Evolutionary conservation across 1,140 invertebrate genomes (phyloP), one percentile per base, ranked within the genome.

Genomic region (Trichonephila clavipes): DNA sequence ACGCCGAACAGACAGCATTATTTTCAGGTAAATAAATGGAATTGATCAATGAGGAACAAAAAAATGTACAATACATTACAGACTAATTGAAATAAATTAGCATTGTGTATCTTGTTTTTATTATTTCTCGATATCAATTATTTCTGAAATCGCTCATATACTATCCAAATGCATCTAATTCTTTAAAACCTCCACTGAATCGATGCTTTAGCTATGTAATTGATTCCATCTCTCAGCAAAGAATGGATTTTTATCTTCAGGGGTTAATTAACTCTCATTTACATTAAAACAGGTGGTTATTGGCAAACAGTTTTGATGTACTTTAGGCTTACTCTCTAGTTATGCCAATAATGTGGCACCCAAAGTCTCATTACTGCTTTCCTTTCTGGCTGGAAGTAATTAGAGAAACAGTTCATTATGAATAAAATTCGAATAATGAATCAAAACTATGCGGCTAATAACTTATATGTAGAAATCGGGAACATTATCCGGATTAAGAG

Each of bases 221-320:
- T 92, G 90, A 92, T 92, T 58, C 62, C 34, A 92, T 66, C 62
- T 28, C 34, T 83, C 90, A 92, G 40, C 58, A 62, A n/a, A 59
- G 51, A 40, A 62, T 4, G 58, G 19, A 92, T 85, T 81, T 81
- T 90, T 19, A 21, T 61, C 72, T 24, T 24, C n/a, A 34, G 51
- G 85, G 91, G 83, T 86, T 92, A 92, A 92, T 92, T 92, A 87
- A 8, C n/a, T 28, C 83, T 92, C 91, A 92, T 87, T 92, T 92
- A 77, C 91, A 92, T 92, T 77, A 59, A 92, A 87, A 92, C 82
- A 92, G 90, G 82, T 92, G 82, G 44, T 83, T 87, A 85, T 58
- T 85, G 58, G 82, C n/a, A 59, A 58, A 85, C 44, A 16, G 24
- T 85, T 85, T 24, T 85, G 44, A 44, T 85, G 82, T 58, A 44